These are phyloP conservation scores for Rhinatrema bivittatum DNA, from an alignment of 2,797 vertebrate genomes.

Conservation along the genomic window DNA sequence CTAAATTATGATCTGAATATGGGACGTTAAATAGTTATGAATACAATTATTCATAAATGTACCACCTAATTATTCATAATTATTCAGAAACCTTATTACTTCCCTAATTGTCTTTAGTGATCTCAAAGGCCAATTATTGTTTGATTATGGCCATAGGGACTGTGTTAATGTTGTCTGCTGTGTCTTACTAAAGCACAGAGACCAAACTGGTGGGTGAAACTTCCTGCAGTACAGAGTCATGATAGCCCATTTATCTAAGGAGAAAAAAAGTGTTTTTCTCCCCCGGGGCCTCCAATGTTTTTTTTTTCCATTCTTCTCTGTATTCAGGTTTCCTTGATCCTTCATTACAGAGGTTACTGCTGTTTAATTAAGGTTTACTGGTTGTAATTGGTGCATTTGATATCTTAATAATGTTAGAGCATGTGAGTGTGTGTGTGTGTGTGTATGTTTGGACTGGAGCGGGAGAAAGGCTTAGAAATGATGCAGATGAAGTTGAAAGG, in stretches of 20 bases:
- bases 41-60: constrained; percentile 69
- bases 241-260: constrained; percentile 37
- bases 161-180: constrained; percentile 29
- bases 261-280: no score
- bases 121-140: constrained; percentile 59
- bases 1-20: constrained; percentile 59
- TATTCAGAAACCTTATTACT: constrained; percentile 66
- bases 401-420: constrained; percentile 50
- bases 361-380: constrained; percentile 53
- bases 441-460: constrained; percentile 25
- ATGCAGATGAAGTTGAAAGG: constrained; percentile 3
- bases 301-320: constrained; percentile 14
- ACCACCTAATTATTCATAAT: constrained; percentile 72
- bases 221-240: constrained; percentile 6
- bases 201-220: constrained; percentile 14
- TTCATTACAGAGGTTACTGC: constrained; percentile 36
- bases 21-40: constrained; percentile 62
- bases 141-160: constrained; percentile 52
- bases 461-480: constrained; percentile 29
- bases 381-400: constrained; percentile 50
- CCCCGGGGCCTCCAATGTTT: constrained; percentile 27
- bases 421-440: constrained; percentile 11
- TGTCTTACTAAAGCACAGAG: constrained; percentile 28
- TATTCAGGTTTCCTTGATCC: constrained; percentile 32
- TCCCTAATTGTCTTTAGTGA: constrained; percentile 59